phyloP scores from a whole-genome alignment of 2,113 vertebrate genomes.

The Dissostichus mawsoni region DNA sequence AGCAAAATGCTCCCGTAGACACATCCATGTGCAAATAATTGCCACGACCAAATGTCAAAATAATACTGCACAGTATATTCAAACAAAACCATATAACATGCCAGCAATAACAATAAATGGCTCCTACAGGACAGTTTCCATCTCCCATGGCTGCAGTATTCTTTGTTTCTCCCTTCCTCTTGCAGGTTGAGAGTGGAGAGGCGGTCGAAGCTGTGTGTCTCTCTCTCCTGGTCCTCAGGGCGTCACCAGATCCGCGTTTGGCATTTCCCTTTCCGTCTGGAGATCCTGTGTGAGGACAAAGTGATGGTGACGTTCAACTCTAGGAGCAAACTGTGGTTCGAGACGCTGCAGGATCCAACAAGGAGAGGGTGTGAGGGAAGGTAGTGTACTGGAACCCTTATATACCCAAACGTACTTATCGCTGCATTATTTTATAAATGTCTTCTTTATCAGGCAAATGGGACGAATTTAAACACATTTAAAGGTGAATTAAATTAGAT shows the following conservation, averaged over 20 bases:
- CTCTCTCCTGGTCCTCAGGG: constrained; percentile 81
- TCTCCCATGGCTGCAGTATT: not conserved
- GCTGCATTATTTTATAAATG: too few relatives aligned
- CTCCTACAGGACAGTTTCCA: not conserved
- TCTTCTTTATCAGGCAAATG: too few relatives aligned
- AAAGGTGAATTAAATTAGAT: not conserved
- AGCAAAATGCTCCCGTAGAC: too few relatives aligned
- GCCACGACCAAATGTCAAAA: too few relatives aligned
- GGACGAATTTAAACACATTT: too few relatives aligned
- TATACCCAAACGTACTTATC: too few relatives aligned
- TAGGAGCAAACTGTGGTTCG: constrained; percentile 88
- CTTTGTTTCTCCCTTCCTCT: constrained; percentile 9
- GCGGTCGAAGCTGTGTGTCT: constrained; percentile 75
- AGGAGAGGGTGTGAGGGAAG: constrained; percentile 70
- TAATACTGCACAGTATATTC: too few relatives aligned
- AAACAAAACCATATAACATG: too few relatives aligned
- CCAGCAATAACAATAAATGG: too few relatives aligned
- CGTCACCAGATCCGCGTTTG: constrained; percentile 81
- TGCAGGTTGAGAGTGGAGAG: constrained; percentile 84
- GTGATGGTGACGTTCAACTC: constrained; percentile 89
- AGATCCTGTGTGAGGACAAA: constrained; percentile 85
- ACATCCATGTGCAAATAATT: too few relatives aligned
- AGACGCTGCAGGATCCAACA: constrained; percentile 81
- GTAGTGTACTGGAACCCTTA: too few relatives aligned
- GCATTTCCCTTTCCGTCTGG: constrained; percentile 87